Percentiles rank a stretch among this genome's conserved stretches.
These are phyloP conservation scores for Rynchops niger DNA, from an alignment of 2,113 vertebrate genomes.

Conservation along the genomic window DNA sequence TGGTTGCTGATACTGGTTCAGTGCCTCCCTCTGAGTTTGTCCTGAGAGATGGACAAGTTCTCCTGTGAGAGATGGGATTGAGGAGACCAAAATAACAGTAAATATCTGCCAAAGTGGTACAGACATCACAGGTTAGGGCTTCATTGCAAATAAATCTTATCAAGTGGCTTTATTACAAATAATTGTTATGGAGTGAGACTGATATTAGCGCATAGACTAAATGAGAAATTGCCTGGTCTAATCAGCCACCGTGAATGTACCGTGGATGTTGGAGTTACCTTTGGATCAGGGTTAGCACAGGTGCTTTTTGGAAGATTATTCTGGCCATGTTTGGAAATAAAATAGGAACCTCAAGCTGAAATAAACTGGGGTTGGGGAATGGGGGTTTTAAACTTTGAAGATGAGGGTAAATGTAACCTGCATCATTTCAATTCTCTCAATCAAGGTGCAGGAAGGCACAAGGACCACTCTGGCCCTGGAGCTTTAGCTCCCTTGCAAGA, in stretches of 20 bases:
- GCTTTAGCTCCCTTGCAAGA: background rate
- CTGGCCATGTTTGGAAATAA: background rate
- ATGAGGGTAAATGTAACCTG: background rate
- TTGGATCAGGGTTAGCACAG: background rate
- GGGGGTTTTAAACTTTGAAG: background rate
- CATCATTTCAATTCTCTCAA: background rate
- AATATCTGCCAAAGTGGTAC: background rate
- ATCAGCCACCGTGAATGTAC: background rate
- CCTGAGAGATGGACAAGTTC: background rate
- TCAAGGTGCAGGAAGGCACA: background rate
- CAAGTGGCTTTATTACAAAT: background rate
- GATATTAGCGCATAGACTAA: rapidly evolving
- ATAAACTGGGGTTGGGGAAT: background rate
- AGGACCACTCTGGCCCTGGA: background rate
- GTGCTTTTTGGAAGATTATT: background rate
- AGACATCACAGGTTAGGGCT: background rate
- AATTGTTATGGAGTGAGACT: background rate
- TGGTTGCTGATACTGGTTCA: background rate
- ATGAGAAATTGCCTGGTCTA: background rate
- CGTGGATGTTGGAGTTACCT: background rate
- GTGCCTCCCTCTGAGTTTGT: background rate
- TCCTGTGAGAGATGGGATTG: background rate
- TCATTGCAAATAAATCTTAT: background rate
- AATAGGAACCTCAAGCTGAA: background rate
- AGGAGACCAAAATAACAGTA: background rate